A percentile compares a stretch with the other conserved stretches of the same genome.
These are phyloP conservation scores for Sceloporus tristichus DNA, from an alignment of 2,113 vertebrate genomes.

Conservation along the genomic window DNA sequence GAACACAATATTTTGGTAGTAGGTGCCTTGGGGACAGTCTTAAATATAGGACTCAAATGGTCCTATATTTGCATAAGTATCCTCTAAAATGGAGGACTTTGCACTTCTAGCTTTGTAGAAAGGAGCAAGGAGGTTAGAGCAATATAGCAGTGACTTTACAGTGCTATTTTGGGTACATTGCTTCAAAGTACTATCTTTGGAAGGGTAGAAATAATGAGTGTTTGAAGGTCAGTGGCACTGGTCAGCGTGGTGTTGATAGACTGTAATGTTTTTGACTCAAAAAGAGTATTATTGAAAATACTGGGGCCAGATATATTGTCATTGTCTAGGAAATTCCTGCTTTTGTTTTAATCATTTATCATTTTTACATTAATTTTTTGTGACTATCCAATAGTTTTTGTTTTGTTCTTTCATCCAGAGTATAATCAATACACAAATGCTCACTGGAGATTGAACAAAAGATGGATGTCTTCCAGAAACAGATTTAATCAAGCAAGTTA, in stretches of 20 bases:
- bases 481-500: constrained; percentile 43
- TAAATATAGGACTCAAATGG: neutral
- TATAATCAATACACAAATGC: constrained; percentile 47
- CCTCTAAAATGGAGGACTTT: neutral
- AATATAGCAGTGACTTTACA: neutral
- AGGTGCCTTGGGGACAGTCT: neutral
- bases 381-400: constrained; percentile 18
- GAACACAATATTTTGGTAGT: neutral
- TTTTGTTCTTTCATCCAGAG: constrained; percentile 42
- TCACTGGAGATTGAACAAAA: constrained; percentile 46
- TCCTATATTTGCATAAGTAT: neutral
- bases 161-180: neutral
- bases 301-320: neutral
- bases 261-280: neutral
- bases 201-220: neutral
- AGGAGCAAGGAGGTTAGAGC: neutral
- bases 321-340: neutral
- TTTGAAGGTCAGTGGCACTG: neutral
- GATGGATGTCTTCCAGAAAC: constrained; percentile 39
- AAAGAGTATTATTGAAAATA: neutral
- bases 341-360: constrained; percentile 15
- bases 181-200: neutral
- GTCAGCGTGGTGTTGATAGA: neutral
- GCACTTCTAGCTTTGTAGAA: neutral
- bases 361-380: constrained; percentile 36